Base-by-base conservation (phyloP, 2,888 invertebrate species). In the Aethes cnicana region DNA sequence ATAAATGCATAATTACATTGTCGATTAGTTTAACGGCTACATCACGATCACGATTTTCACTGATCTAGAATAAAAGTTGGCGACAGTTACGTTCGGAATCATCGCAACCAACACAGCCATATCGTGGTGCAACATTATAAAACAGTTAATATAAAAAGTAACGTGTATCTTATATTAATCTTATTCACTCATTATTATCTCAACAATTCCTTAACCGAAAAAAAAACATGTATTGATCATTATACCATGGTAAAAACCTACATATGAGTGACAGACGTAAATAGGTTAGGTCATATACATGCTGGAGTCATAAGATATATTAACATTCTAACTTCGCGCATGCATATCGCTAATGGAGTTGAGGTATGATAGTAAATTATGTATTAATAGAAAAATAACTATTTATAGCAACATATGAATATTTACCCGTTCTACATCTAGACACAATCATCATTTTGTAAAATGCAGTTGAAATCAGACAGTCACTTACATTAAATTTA, bases 291-390 rank as follows among this genome's bases (percentile, higher is more conserved):
- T 8, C n/a, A n/a, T 36, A 61, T 63, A 61, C 76, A 74, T 74
- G 68, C 69, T 50, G 50, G 23, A 36, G 23, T 37, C 30, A 21
- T 44, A 42, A 47, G 18, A 43, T 28, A 17, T 33, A 32, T 23
- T 11, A 25, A 39, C 18, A 20, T 53, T 56, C 53, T 47, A 60
- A 59, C 55, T 63, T 66, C 65, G 60, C 66, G 66, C 74, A 66
- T 71, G 77, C 80, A 79, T 72, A 69, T 69, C 67, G 59, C 66
- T 69, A 71, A 56, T 66, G 63, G 61, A 55, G 61, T 59, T 62
- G 57, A 61, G 54, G 41, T 53, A 57, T 56, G 44, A 36, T 53
- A 49, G 49, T 59, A 61, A 61, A 56, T 56, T 62, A 56, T 61
- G 60, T 47, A 21, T 62, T 60, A 59, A 49, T 30, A 30, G 21